A percentile compares a stretch with the other conserved stretches of the same genome.
Evolutionary conservation across 2,888 invertebrate genomes (phyloP).

Genomic region (Plagodis pulveraria): DNA sequence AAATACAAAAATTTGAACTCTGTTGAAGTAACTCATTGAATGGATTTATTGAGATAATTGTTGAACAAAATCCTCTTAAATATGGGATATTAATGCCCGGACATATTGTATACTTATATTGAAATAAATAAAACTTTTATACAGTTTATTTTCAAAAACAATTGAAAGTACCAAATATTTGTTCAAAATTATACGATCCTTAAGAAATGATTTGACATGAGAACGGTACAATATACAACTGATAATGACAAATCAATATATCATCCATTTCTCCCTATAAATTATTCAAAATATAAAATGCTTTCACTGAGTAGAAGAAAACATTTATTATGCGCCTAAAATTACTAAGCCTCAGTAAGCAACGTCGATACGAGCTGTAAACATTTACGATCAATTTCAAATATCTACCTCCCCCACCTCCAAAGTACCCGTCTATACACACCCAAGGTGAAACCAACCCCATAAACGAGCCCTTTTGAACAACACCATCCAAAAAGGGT

Average conservation of each 20-base stretch:
- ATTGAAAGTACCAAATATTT: no score
- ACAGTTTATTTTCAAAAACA: no score
- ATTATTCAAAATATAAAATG: constrained; percentile 65
- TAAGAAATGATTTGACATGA: neutral
- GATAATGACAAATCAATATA: neutral
- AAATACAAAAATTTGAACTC: no score
- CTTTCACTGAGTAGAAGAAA: constrained; percentile 70
- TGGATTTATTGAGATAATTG: no score
- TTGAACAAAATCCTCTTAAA: no score
- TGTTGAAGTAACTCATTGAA: no score
- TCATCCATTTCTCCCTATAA: constrained; percentile 50
- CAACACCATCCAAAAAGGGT: constrained; percentile 37
- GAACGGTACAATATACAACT: neutral
- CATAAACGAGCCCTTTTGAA: constrained; percentile 29
- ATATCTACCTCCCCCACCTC: constrained; percentile 60
- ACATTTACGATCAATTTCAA: constrained; percentile 80
- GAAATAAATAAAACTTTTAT: no score
- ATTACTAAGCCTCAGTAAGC: constrained; percentile 83
- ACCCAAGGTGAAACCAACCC: constrained; percentile 26
- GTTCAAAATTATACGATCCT: neutral
- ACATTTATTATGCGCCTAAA: constrained; percentile 84
- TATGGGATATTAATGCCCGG: no score
- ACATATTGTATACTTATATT: no score
- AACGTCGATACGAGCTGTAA: constrained; percentile 79
- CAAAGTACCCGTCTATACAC: constrained; percentile 2